Base-by-base conservation (phyloP, 1,140 invertebrate genomes). In the Homarus americanus region DNA sequence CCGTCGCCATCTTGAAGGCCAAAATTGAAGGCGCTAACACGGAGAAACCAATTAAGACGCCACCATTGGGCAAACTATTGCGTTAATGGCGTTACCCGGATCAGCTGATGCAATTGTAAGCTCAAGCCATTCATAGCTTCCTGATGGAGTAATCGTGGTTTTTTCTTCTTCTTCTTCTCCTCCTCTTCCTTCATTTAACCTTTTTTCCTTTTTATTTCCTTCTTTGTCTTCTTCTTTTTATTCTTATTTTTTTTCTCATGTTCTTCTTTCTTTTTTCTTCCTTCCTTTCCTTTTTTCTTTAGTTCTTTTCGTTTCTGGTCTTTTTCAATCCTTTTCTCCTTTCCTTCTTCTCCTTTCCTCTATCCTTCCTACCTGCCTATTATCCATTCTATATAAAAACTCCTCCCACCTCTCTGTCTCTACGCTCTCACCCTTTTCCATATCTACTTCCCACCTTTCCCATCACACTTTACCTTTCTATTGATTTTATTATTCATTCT, bases 1-100 rank as follows among this genome's bases (percentile, higher is more conserved):
- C n/a, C n/a, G n/a, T n/a, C n/a, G n/a, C n/a, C n/a, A n/a, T n/a
- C n/a, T n/a, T n/a, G n/a, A n/a, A n/a, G n/a, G n/a, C n/a, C n/a
- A n/a, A 32, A 20, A 69, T 2, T 12, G 28, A 20, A 24, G 24
- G 5, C 24, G 15, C 24, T 20, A 69, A 69, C 15, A 28, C 5
- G 63, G n/a, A 32, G 15, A 69, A 69, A 69, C 63, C 63, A 69
- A 32, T 69, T 69, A 69, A 69, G n/a, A 69, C 63, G 4, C n/a
- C 28, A 28, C 28, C 63, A 69, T 69, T 69, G n/a, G 32, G 4
- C n/a, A 32, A 69, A 69, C 63, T 69, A 69, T 69, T 69, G 63
- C 28, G 63, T 28, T 69, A 69, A 69, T 69, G 63, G 24, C 63
- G 15, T 28, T 32, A 69, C n/a, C 32, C 63, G 1, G 63, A 69